These are phyloP conservation scores for Toxotes jaculatrix DNA, from an alignment of 2,113 vertebrate species.

Conservation along the genomic window DNA sequence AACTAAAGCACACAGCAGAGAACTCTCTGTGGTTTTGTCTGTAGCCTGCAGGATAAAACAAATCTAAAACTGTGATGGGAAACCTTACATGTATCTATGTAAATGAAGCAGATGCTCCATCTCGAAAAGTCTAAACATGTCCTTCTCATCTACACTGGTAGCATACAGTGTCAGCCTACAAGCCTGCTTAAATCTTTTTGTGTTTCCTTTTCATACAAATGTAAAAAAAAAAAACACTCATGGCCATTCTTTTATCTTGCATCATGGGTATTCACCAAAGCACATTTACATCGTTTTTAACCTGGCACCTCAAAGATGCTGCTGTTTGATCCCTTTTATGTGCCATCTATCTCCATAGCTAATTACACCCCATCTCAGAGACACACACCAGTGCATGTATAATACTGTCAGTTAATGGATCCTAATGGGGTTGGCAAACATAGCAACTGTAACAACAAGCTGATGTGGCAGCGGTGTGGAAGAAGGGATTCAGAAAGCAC, in stretches of 20 bases:
- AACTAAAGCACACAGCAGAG: background rate
- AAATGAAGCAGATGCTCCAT: background rate
- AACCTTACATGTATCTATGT: background rate
- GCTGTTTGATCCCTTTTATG: conserved; percentile 59
- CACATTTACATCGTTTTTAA: conserved; percentile 8
- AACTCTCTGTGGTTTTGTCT: background rate
- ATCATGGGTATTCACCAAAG: conserved; percentile 7
- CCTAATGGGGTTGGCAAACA: conserved; percentile 53
- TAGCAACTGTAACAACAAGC: conserved; percentile 43
- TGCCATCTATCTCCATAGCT: conserved; percentile 48
- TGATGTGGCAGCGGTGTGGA: conserved; percentile 51
- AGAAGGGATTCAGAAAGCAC: conserved; percentile 51
- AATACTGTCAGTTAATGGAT: conserved; percentile 65
- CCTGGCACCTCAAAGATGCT: conserved; percentile 33
- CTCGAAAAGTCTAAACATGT: too few relatives aligned
- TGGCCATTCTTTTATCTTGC: background rate
- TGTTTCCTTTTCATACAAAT: background rate
- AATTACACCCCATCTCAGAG: conserved; percentile 66
- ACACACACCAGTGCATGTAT: conserved; percentile 53
- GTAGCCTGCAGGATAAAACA: background rate
- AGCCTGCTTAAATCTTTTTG: background rate
- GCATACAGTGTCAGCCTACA: too few relatives aligned
- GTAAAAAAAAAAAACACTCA: background rate
- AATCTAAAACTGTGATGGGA: background rate
- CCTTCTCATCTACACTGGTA: too few relatives aligned